These are phyloP conservation scores for Micromesistius poutassou DNA, from an alignment of 2,797 vertebrate genomes.

Conservation along the genomic window DNA sequence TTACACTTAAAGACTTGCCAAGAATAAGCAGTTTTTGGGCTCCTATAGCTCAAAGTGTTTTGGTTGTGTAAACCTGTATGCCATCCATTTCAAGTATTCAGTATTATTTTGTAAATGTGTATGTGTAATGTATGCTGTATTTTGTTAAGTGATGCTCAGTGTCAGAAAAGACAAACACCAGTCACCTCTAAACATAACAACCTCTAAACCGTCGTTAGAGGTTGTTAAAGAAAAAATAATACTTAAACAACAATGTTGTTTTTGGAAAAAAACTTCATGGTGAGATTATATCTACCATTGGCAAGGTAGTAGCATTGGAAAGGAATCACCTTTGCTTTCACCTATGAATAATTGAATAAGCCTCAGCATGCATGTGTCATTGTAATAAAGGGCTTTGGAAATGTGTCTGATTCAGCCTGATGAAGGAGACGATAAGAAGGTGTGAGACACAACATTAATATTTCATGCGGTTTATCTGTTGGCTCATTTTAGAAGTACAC, in stretches of 20 bases:
- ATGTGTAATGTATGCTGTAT: slow-evolving; percentile 19
- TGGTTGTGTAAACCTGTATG: background rate
- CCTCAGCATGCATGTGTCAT: background rate
- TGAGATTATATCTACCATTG: background rate
- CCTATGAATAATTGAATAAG: background rate
- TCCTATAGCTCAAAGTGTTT: background rate
- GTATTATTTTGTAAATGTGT: background rate
- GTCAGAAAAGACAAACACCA: slow-evolving; percentile 26
- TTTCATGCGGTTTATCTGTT: slow-evolving; percentile 55
- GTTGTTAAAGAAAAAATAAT: no score
- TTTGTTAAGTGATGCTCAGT: slow-evolving; percentile 44
- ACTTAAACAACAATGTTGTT: no score
- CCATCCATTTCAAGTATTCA: background rate
- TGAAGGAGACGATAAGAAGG: slow-evolving; percentile 21
- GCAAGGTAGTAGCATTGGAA: background rate
- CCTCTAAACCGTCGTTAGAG: background rate
- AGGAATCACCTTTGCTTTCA: background rate
- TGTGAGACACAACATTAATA: slow-evolving; percentile 52
- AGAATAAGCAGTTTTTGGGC: slow-evolving; percentile 59
- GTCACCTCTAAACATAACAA: background rate
- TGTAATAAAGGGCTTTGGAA: background rate
- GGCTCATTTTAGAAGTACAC: slow-evolving; percentile 61
- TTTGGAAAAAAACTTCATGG: no score
- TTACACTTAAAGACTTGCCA: slow-evolving; percentile 63
- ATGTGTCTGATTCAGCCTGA: slow-evolving; percentile 27